Evolutionary conservation across 2,888 invertebrate species (phyloP), one percentile per base, ranked within the genome.

Genomic region (Diachrysia chrysitis): DNA sequence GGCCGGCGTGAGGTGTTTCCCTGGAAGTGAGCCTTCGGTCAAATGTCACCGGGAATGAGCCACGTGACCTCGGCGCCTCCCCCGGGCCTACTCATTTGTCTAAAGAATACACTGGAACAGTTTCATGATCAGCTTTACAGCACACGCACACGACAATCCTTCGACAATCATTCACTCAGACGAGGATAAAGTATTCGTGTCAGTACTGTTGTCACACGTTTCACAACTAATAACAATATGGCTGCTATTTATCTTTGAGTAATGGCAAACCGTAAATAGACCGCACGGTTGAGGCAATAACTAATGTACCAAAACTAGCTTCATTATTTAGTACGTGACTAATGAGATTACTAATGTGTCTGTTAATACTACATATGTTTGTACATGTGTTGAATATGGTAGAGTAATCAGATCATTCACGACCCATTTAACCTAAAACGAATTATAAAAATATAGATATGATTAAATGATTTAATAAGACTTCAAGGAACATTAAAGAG

Each of bases 41-140:
- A 89, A 89, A 90, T 90, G 89, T 90, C 90, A 87, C 85, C 79
- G 86, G 85, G 88, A 88, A 89, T 87, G 87, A 88, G 86, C 84
- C 76, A 85, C 87, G 87, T 87, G 89, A 88, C 89, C 87, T 86
- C 85, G 80, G 68, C 77, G 63, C 70, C 69, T 79, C 83, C 71
- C 84, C 70, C 54, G 82, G 81, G 78, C 72, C 82, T 73, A 63
- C 85, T 85, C 86, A 89, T 90, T 90, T 89, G 85, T 89, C 85
- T 83, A 83, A 84, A 83, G 82, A 82, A 81, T 80, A 76, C 79
- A 73, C 71, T 69, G 70, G 73, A 74, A 76, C 74, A 72, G 77
- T 84, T 83, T 78, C 82, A 81, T 76, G 83, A 87, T 85, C 83
- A 85, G 79, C 79, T 75, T 79, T 85, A 84, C 77, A 83, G 73